phyloP scores from a whole-genome alignment of 2,113 vertebrate species.

The Origma solitaria region DNA sequence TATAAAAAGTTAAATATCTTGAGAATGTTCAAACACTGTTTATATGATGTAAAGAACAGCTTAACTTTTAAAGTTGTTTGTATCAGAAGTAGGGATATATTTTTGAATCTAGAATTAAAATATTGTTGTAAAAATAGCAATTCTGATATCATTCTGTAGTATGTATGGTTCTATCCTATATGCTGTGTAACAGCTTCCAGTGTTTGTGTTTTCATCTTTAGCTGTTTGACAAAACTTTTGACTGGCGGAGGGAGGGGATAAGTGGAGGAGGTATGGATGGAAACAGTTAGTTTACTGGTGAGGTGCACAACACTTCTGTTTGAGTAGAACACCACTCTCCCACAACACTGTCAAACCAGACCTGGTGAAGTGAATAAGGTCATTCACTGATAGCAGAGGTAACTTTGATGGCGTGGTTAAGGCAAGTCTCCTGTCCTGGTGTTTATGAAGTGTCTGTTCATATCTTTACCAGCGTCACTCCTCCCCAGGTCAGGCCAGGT shows the following conservation, averaged over 20 bases:
- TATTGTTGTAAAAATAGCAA: background rate
- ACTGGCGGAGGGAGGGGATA: background rate
- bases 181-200: background rate
- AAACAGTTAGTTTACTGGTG: background rate
- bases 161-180: background rate
- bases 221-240: background rate
- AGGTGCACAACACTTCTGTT: background rate
- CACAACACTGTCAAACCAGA: background rate
- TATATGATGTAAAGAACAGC: background rate
- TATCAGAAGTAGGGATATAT: background rate
- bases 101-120: background rate
- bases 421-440: background rate
- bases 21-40: background rate
- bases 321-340: background rate
- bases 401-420: background rate
- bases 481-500: background rate
- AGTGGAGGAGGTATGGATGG: background rate
- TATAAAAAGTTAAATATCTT: background rate
- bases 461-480: background rate
- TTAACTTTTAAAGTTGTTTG: background rate
- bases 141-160: background rate
- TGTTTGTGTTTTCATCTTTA: background rate
- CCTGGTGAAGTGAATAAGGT: background rate
- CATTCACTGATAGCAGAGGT: background rate
- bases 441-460: background rate